Conservation (phyloP, 1,140 invertebrate species). For the Anastrepha ludens region DNA sequence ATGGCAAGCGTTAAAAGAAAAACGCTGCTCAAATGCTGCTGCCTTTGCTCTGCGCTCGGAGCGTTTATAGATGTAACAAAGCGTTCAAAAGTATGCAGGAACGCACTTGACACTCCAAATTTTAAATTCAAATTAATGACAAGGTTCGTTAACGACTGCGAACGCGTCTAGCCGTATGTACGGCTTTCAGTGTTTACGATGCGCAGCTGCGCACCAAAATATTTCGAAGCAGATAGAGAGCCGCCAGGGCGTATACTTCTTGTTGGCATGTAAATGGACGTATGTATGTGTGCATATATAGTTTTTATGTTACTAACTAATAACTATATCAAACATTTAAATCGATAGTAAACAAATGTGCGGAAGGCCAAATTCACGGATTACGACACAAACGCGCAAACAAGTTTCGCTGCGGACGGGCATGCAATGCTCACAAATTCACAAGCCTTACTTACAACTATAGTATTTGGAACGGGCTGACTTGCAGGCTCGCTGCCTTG, state of each 20-base stretch:
- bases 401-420: background rate
- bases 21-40: background rate
- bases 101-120: background rate
- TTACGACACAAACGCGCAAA: slow-evolving; percentile 24
- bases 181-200: background rate
- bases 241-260: background rate
- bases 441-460: background rate
- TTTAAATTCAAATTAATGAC: slow-evolving; percentile 3
- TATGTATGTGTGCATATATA: background rate
- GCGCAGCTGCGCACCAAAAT: background rate
- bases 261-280: background rate
- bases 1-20: background rate
- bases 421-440: background rate
- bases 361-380: background rate
- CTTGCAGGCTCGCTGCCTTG: background rate
- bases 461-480: too few species aligned
- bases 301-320: background rate
- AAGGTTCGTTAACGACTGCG: background rate
- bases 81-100: too few species aligned
- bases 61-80: background rate
- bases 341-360: slow-evolving; percentile 29
- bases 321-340: background rate
- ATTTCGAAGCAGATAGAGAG: background rate
- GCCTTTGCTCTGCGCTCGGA: background rate
- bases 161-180: too few species aligned